Evolutionary conservation across 2,888 invertebrate species (phyloP), one percentile per base, ranked within the genome.

Genomic region (Drosophila cognata): DNA sequence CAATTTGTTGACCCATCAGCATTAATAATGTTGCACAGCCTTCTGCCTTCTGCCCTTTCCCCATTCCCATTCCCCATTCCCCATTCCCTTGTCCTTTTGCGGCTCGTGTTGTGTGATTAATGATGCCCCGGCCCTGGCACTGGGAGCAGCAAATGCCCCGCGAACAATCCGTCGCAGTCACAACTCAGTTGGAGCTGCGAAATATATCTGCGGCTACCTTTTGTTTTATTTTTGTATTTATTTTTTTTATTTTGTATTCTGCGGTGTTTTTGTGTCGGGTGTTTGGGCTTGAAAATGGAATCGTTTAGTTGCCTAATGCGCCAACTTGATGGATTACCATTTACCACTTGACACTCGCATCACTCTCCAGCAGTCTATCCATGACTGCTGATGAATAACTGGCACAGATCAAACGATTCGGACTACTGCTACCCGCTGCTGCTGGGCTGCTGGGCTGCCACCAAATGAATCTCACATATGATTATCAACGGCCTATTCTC

Each of bases 71-170:
- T 52, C 46, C 46, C 41, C 48, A 65, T 36, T 38, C 18, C 72
- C 77, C 68, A 50, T 69, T 63, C 60, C 56, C 69, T 71, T 75
- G 72, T 83, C 84, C 82, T 82, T 77, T 79, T 57, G 75, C 84
- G 87, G 90, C 91, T 92, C 92, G 91, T 92, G 92, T 91, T 92
- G 92, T 90, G 92, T 92, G 92, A 92, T 92, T 92, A 92, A 92
- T 92, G 92, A 90, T 87, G 77, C 66, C 41, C 35, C n/a, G 50
- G 77, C 66, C 41, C 29, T 21, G 50, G 64, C 55, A 50, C 33
- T 8, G 29, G 31, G 13, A 29, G 28, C 56, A 41, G n/a, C 28
- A 41, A 41, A 29, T 56, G 56, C 56, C 29, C 38, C 36, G 38
- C 55, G 8, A 56, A 31, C 57, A 57, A 57, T 41, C 55, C 57